Conservation (phyloP, 2,797 vertebrate species). For the Pteropus rufus region DNA sequence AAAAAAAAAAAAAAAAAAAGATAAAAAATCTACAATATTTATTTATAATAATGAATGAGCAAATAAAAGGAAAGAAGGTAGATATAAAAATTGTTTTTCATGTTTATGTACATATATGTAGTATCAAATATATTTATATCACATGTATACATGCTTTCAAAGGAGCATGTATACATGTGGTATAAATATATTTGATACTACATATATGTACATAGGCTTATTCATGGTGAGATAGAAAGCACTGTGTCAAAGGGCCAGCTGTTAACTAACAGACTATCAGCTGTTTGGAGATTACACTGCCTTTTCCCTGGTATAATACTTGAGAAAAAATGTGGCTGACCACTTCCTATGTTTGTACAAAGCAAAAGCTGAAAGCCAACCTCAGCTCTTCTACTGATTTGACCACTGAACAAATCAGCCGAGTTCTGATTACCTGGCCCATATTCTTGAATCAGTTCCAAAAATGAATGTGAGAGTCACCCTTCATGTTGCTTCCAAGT, state of each 20-base stretch:
- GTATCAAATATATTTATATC: not conserved
- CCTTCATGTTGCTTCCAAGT: not conserved
- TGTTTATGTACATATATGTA: not conserved
- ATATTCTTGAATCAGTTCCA: not conserved
- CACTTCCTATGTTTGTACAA: not conserved
- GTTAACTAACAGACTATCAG: not conserved
- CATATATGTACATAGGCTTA: too few relatives aligned
- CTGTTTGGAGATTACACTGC: not conserved
- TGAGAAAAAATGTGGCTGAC: conserved; percentile 23
- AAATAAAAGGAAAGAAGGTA: not conserved
- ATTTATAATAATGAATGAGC: not conserved
- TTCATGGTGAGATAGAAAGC: not conserved
- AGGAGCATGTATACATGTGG: not conserved
- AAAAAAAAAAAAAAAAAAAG: too few relatives aligned
- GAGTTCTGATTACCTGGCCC: not conserved
- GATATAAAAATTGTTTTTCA: not conserved
- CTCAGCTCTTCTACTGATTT: not conserved
- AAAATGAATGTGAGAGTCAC: not conserved
- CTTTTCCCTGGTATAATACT: not conserved
- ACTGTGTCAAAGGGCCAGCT: not conserved
- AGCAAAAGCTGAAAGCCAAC: not conserved
- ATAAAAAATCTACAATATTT: not conserved
- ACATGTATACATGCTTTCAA: not conserved
- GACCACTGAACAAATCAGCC: not conserved
- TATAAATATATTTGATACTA: too few relatives aligned